Base-by-base conservation (phyloP, 1,140 invertebrate genomes). In the Oryzaephilus surinamensis region DNA sequence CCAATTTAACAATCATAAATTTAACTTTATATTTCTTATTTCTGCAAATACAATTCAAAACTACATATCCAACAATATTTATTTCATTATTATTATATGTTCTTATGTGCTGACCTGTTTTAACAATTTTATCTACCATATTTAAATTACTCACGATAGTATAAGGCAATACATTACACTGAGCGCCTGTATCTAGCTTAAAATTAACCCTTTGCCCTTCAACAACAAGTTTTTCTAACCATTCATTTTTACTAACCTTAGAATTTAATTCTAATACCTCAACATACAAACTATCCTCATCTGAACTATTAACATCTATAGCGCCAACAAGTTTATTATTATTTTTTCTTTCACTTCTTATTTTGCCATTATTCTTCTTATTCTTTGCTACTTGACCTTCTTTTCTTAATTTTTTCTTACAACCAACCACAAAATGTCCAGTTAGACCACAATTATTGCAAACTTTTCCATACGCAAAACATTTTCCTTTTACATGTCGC, bases 381-480 rank as follows among this genome's bases (percentile, higher is more conserved):
- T 23, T 33, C 15, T 35, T 30, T 44, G 32, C 19, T 32, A 6
- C 13, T 18, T 14, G 24, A 2, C 26, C n/a, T 45, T 35, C n/a
- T n/a, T n/a, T n/a, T n/a, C n/a, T n/a, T n/a, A n/a, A n/a, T 31
- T 40, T 20, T 4, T 30, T 15, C 18, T 20, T 34, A 13, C 40
- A 47, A 8, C 39, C 32, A 3, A 4, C 23, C 4, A 42, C 42
- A 37, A 48, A 48, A 31, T 48, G 46, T 18, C 45, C 32, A 28
- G 12, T 40, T 15, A 17, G 27, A 12, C 32, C 19, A 32, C 41
- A 36, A 4, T 17, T 10, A 3, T 19, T 27, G 37, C 46, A 48
- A 6, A n/a, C 37, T 29, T 48, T 45, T 10, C 38, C 30, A 45
- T 28, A 45, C 15, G 42, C 46, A 24, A 32, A 37, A 21, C 41